Conservation (phyloP, 2,113 vertebrate species). For the Scartelaos histophorus region DNA sequence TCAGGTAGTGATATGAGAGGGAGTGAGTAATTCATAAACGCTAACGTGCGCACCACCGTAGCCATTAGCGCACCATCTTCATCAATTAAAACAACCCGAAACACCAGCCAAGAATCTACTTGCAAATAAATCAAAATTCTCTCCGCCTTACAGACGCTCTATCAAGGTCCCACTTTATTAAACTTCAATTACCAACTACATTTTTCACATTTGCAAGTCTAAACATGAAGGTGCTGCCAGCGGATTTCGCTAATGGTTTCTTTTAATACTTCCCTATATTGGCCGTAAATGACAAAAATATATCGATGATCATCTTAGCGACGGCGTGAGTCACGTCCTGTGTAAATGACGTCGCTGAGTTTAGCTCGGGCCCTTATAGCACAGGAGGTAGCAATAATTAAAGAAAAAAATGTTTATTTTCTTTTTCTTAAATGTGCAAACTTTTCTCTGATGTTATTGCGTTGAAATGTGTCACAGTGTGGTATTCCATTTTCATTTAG, state of each 20-base stretch:
- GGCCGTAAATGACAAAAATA: background rate
- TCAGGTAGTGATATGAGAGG: background rate
- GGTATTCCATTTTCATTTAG: too few species aligned
- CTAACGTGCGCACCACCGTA: background rate
- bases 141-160: background rate
- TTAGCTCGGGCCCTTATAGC: too few species aligned
- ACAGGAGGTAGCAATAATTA: too few species aligned
- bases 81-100: conserved; percentile 25
- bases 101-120: conserved; percentile 9
- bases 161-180: conserved; percentile 4
- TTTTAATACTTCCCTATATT: background rate
- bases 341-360: background rate
- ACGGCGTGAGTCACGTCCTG: background rate
- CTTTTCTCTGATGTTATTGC: too few species aligned
- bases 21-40: background rate
- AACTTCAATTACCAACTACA: background rate
- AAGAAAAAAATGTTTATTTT: too few species aligned
- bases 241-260: background rate
- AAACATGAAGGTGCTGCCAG: background rate
- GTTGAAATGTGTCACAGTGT: too few species aligned
- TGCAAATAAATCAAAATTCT: conserved; percentile 15
- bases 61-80: conserved; percentile 1
- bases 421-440: too few species aligned
- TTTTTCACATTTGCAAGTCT: background rate
- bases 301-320: background rate